These are phyloP conservation scores for Erithacus rubecula DNA, from an alignment of 2,797 vertebrate genomes.

Conservation along the genomic window DNA sequence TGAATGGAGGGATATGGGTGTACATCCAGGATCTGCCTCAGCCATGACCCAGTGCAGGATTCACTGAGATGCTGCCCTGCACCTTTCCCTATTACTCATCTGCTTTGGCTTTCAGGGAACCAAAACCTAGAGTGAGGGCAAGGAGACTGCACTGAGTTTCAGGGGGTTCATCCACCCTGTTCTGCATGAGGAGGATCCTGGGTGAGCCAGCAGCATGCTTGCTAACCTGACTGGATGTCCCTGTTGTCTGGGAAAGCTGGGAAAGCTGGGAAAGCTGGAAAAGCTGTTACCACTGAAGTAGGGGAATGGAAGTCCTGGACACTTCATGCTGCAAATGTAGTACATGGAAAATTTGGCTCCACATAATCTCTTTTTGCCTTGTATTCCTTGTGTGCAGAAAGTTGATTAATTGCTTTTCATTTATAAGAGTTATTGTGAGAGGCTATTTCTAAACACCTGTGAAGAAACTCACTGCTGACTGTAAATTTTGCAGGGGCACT, in stretches of 20 bases:
- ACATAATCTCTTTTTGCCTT: background rate
- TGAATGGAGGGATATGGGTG: background rate
- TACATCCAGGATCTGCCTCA: background rate
- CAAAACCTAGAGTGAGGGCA: background rate
- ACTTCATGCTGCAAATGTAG: background rate
- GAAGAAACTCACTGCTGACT: accelerated
- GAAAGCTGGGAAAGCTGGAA: background rate
- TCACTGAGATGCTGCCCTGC: background rate
- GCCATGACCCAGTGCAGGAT: background rate
- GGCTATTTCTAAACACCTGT: background rate
- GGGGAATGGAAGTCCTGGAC: background rate
- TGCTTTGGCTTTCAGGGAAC: background rate
- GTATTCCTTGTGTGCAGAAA: background rate
- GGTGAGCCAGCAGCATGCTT: background rate
- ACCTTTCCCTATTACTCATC: background rate
- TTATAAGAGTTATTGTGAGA: background rate
- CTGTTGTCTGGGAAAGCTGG: background rate
- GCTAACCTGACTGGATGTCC: background rate
- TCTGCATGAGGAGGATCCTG: background rate
- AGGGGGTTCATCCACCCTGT: background rate
- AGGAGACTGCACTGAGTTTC: background rate
- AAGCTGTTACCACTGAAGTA: background rate
- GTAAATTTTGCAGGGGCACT: background rate
- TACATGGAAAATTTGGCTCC: background rate
- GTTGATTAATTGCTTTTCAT: background rate